Evolutionary conservation across 2,797 vertebrate species (phyloP).

Genomic region (Hypotaenidia philippensis): DNA sequence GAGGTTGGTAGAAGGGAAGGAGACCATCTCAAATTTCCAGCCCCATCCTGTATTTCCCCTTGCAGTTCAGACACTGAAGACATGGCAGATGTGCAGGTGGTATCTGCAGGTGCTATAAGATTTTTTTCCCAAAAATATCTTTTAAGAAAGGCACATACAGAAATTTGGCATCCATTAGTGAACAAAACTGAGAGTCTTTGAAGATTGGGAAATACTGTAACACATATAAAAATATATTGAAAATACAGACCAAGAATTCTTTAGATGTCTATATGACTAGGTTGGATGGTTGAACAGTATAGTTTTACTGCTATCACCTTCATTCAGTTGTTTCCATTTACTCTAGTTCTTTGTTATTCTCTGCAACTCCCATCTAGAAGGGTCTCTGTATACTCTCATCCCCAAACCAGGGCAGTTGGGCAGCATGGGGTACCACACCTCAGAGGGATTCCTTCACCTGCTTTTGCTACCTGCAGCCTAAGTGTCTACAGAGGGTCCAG

Average conservation of each 20-base stretch:
- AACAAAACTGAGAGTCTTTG: background rate
- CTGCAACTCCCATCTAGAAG: background rate
- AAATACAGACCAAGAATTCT: background rate
- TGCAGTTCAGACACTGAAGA: background rate
- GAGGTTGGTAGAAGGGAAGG: background rate
- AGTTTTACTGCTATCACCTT: background rate
- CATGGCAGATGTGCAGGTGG: background rate
- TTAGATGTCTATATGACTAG: background rate
- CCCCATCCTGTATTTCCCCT: background rate
- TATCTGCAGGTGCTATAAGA: background rate
- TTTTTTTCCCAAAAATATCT: background rate
- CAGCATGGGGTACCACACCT: fast-evolving
- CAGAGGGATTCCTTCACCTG: background rate
- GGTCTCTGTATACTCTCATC: background rate
- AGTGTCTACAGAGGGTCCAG: background rate
- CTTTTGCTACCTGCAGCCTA: background rate
- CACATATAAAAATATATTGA: too few relatives aligned
- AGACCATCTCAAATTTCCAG: background rate
- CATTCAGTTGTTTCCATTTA: background rate
- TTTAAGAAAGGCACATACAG: background rate
- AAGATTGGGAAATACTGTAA: background rate
- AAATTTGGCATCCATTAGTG: background rate
- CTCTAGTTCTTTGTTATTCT: background rate
- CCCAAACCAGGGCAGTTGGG: background rate
- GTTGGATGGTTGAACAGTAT: background rate